Evolutionary conservation across 2,888 invertebrate species (phyloP).

Genomic region (Catocala sponsa): DNA sequence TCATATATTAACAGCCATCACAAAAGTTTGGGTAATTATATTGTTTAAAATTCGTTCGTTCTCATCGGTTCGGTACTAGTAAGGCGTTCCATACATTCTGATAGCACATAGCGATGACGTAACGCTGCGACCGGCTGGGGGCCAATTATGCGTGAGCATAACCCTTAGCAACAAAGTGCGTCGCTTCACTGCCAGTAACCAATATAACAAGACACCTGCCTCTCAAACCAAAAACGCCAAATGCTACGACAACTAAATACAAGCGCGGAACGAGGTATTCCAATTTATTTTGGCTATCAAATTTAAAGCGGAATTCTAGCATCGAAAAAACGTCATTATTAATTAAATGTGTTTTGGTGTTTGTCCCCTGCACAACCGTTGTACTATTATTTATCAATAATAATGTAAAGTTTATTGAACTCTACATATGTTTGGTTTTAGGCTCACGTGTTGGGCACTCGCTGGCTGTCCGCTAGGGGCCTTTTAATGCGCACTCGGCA

Average conservation of each 20-base stretch:
- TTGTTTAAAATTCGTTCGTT: conserved; percentile 34
- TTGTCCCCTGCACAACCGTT: conserved; percentile 44
- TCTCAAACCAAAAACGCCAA: conserved; percentile 19
- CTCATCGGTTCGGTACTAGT: conserved; percentile 30
- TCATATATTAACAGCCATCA: conserved; percentile 2
- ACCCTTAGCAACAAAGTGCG: conserved; percentile 80
- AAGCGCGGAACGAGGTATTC: conserved; percentile 27
- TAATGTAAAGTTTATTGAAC: conserved; percentile 47
- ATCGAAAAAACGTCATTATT: conserved; percentile 48
- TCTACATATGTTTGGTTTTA: conserved; percentile 34
- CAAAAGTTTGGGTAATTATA: conserved; percentile 11
- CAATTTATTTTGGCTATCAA: conserved; percentile 14
- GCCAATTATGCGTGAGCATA: conserved; percentile 69
- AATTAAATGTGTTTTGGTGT: conserved; percentile 48
- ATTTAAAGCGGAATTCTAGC: conserved; percentile 38
- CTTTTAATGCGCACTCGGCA: conserved; percentile 22
- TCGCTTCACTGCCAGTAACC: conserved; percentile 48
- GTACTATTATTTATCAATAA: conserved; percentile 44
- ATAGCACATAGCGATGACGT: conserved; percentile 73
- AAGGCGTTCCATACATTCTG: conserved; percentile 65
- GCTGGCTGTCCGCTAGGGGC: conserved; percentile 4
- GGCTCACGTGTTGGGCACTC: conserved; percentile 29
- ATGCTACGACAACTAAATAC: conserved; percentile 12
- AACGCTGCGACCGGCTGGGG: conserved; percentile 68
- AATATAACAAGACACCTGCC: conserved; percentile 32